Conservation (phyloP, 2,113 vertebrate genomes). For the Spea multiplicata region DNA sequence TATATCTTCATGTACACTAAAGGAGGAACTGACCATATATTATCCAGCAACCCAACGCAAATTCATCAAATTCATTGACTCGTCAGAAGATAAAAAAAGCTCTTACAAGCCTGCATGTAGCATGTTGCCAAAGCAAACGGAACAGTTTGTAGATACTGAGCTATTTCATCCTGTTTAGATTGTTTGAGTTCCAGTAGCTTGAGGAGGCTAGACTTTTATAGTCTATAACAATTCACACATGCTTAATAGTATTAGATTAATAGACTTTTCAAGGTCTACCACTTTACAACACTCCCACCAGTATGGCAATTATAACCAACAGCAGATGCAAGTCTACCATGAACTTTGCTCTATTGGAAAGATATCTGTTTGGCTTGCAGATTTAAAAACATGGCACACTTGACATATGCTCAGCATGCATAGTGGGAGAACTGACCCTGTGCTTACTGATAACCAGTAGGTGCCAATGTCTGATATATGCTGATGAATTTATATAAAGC, state of each 20-base stretch:
- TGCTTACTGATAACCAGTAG: no score
- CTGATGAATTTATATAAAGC: no score
- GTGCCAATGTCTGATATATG: no score
- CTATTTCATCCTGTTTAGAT: conserved; percentile 29
- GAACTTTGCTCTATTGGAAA: no score
- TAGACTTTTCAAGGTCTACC: neutral
- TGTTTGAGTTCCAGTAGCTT: conserved; percentile 8
- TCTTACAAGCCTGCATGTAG: neutral
- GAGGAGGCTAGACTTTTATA: neutral
- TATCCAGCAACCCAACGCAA: neutral
- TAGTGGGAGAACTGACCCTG: no score
- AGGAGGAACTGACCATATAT: neutral
- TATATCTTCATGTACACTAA: neutral
- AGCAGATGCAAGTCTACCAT: no score
- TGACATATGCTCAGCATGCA: no score
- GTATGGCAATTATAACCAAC: no score
- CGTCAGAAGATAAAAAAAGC: neutral
- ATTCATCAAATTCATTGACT: conserved; percentile 4
- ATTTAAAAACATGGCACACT: no score
- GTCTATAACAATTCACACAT: neutral
- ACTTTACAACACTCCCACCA: no score
- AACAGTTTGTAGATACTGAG: conserved; percentile 7
- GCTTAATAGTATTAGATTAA: neutral
- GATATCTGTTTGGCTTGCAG: no score
- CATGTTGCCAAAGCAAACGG: conserved; percentile 36